Percentiles rank a stretch among this genome's conserved stretches.
Evolutionary conservation across 64 coral and sea anemone species (phyloP).

Genomic region (Orbicella faveolata): DNA sequence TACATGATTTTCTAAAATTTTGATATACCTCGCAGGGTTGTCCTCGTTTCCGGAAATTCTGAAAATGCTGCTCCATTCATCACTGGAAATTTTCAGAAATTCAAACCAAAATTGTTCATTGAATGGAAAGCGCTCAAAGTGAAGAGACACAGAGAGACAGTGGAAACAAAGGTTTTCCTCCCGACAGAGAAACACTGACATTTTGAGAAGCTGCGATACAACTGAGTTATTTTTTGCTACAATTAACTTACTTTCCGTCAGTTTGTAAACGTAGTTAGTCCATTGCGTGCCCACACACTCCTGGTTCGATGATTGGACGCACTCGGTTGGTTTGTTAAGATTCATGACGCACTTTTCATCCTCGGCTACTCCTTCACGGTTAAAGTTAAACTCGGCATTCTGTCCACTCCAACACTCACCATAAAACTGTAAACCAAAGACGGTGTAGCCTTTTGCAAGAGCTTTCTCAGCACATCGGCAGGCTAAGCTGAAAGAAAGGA

Average conservation of each 20-base stretch:
- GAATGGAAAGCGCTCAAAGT: too few relatives aligned
- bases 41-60: too few relatives aligned
- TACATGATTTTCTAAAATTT: too few relatives aligned
- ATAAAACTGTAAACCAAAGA: conserved; percentile 74
- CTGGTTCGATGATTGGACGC: not conserved
- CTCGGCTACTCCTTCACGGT: conserved; percentile 20
- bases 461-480: conserved; percentile 69
- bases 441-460: conserved; percentile 38
- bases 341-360: conserved; percentile 44
- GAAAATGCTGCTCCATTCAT: too few relatives aligned
- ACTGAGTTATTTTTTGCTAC: not conserved
- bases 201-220: too few relatives aligned
- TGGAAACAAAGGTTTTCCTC: too few relatives aligned
- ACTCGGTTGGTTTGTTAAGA: conserved; percentile 17
- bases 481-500: conserved; percentile 36
- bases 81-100: too few relatives aligned
- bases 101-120: too few relatives aligned
- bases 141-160: too few relatives aligned
- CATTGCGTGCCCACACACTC: conserved; percentile 34
- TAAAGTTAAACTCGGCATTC: conserved; percentile 26
- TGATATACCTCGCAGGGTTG: too few relatives aligned
- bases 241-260: conserved; percentile 50
- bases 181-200: too few relatives aligned
- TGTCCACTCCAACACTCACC: conserved; percentile 78
- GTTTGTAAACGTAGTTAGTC: conserved; percentile 50